A percentile compares a stretch with the other conserved stretches of the same genome.
These are phyloP conservation scores for Patiria miniata DNA, from an alignment of 35 echinoderm and acorn worm species.

Conservation along the genomic window DNA sequence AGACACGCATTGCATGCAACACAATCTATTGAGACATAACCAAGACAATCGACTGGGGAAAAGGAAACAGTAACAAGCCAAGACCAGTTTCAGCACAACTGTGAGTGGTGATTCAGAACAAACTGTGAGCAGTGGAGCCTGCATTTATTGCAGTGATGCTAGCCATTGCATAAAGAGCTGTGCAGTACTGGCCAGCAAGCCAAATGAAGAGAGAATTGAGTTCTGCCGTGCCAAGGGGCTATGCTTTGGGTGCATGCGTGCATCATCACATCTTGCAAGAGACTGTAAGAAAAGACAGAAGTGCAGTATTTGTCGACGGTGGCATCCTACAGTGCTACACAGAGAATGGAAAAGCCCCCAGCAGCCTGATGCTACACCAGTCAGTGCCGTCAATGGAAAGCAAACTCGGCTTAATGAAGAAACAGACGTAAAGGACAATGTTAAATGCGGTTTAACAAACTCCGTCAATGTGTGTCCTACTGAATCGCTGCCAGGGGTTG, in stretches of 20 bases:
- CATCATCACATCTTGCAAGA: neutral
- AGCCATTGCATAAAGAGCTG: too few relatives aligned
- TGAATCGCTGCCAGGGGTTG: neutral
- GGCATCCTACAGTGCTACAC: slow-evolving; percentile 44
- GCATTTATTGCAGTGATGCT: too few relatives aligned
- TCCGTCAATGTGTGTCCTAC: neutral
- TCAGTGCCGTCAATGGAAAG: neutral
- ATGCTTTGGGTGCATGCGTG: slow-evolving; percentile 17
- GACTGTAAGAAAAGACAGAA: slow-evolving; percentile 12
- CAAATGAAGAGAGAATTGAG: slow-evolving; percentile 1
- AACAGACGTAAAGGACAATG: neutral
- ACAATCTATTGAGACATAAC: too few relatives aligned
- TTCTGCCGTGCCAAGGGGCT: neutral
- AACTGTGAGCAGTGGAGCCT: too few relatives aligned
- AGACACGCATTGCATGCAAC: too few relatives aligned
- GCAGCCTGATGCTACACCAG: too few relatives aligned
- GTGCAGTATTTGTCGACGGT: slow-evolving; percentile 16
- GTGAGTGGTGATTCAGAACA: too few relatives aligned
- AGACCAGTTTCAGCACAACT: too few relatives aligned
- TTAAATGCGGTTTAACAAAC: slow-evolving; percentile 14
- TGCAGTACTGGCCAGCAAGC: too few relatives aligned
- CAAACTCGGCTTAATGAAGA: neutral
- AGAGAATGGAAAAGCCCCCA: neutral
- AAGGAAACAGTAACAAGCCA: too few relatives aligned
- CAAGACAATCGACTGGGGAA: too few relatives aligned